Percentiles rank a stretch among this genome's conserved stretches.
Evolutionary conservation across 35 echinoderm and acorn worm genomes (phyloP).

Genomic region (Apostichopus parvimensis): DNA sequence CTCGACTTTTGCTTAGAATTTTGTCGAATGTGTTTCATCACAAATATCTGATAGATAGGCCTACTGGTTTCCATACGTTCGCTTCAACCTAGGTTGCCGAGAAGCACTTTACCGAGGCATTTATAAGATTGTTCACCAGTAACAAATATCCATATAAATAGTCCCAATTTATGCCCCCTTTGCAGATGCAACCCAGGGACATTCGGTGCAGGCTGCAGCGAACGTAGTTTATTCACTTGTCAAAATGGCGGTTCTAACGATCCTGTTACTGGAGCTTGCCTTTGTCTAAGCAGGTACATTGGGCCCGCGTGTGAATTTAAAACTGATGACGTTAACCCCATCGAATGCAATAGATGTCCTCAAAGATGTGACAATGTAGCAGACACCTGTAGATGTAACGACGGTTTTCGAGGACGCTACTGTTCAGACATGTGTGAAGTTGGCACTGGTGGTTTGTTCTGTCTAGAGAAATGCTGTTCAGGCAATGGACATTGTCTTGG

Average conservation of each 20-base stretch:
- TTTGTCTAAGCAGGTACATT: background rate
- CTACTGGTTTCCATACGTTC: too few relatives aligned
- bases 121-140: too few relatives aligned
- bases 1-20: background rate
- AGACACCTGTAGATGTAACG: background rate
- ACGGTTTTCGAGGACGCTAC: conserved; percentile 8
- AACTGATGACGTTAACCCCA: too few relatives aligned
- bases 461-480: background rate
- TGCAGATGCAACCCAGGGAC: background rate
- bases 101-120: too few relatives aligned
- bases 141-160: background rate
- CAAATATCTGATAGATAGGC: background rate
- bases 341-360: background rate
- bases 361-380: background rate
- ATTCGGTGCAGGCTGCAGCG: conserved; percentile 4
- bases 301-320: background rate
- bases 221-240: background rate
- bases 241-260: conserved; percentile 3
- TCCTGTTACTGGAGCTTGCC: background rate
- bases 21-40: background rate
- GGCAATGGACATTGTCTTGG: background rate
- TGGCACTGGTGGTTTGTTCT: background rate
- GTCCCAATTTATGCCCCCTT: background rate
- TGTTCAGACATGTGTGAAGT: background rate
- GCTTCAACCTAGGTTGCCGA: too few relatives aligned